These are phyloP conservation scores for Diaphora mendica DNA, from an alignment of 2,888 invertebrate genomes.

Conservation along the genomic window DNA sequence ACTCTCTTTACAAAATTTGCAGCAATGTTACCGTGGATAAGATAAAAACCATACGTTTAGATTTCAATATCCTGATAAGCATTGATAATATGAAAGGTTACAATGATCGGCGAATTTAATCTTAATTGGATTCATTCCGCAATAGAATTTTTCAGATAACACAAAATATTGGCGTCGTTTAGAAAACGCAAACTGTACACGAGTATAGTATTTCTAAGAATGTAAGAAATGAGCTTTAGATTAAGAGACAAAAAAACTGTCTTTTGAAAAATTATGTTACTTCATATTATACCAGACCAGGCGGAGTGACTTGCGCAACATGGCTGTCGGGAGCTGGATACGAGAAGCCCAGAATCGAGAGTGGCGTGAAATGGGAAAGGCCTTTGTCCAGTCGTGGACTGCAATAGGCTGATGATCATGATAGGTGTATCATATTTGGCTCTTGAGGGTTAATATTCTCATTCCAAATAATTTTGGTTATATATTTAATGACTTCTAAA, in stretches of 20 bases:
- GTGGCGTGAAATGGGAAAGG: too few species aligned
- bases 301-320: too few species aligned
- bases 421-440: not conserved
- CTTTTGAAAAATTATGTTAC: too few species aligned
- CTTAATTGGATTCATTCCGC: constrained; percentile 5
- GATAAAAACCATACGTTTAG: constrained; percentile 19
- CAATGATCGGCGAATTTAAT: constrained; percentile 2
- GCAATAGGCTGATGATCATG: too few species aligned
- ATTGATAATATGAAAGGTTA: constrained; percentile 2
- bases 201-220: not conserved
- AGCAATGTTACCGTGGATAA: constrained; percentile 12
- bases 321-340: too few species aligned
- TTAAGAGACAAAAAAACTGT: not conserved
- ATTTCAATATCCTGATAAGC: constrained; percentile 12
- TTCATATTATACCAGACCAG: too few species aligned
- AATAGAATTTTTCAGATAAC: not conserved
- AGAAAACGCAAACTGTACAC: not conserved
- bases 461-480: too few species aligned
- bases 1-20: not conserved
- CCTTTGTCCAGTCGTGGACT: too few species aligned
- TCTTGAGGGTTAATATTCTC: not conserved
- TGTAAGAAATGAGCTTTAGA: too few species aligned
- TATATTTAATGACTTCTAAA: too few species aligned
- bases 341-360: too few species aligned
- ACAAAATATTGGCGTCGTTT: not conserved